Conservation (phyloP, 2,888 invertebrate species). For the Exocentrus adspersus region DNA sequence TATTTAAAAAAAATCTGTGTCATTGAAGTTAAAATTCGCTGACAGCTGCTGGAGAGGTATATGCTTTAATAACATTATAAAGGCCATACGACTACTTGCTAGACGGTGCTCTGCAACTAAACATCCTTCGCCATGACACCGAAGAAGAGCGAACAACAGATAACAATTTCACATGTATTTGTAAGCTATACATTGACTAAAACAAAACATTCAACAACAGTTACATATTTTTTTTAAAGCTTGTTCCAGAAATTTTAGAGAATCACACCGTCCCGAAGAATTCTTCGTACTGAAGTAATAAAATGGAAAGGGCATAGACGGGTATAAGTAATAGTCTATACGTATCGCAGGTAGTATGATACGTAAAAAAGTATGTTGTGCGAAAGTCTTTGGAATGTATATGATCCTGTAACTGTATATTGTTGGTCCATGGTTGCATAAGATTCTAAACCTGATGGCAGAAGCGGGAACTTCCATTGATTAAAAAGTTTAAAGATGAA, state of each 20-base stretch:
- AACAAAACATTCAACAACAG: slow-evolving; percentile 26
- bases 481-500: neutral
- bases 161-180: slow-evolving; percentile 33
- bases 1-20: too few species aligned
- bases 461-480: neutral
- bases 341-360: neutral
- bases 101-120: slow-evolving; percentile 48
- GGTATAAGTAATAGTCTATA: neutral
- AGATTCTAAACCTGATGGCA: too few species aligned
- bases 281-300: neutral
- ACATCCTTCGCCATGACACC: slow-evolving; percentile 5
- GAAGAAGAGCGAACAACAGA: slow-evolving; percentile 29
- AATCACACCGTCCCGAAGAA: slow-evolving; percentile 20
- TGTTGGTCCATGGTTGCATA: slow-evolving; percentile 16
- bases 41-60: neutral
- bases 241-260: slow-evolving; percentile 1
- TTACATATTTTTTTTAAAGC: neutral
- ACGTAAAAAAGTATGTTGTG: neutral
- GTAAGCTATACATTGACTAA: slow-evolving; percentile 32
- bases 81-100: slow-evolving; percentile 61
- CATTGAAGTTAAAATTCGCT: neutral
- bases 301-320: slow-evolving; percentile 2
- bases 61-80: slow-evolving; percentile 29
- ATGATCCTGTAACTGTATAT: slow-evolving; percentile 10
- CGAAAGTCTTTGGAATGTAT: neutral